Evolutionary conservation across 2,797 vertebrate species (phyloP).

Genomic region (Clarias platycephalus): DNA sequence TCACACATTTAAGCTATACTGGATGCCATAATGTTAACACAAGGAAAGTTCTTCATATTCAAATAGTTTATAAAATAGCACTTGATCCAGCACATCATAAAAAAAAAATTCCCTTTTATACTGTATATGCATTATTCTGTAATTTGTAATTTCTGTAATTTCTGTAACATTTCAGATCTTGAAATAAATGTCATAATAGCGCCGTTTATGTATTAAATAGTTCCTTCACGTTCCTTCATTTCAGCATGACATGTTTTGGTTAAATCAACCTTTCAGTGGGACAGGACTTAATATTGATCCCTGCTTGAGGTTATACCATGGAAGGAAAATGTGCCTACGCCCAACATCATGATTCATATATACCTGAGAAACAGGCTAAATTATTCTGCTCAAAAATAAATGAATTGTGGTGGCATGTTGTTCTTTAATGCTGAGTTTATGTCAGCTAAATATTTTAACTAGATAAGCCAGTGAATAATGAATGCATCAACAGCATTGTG

Average conservation of each 20-base stretch:
- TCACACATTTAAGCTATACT: neutral
- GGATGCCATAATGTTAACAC: neutral
- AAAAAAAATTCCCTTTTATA: neutral
- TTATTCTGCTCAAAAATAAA: neutral
- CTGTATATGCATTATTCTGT: neutral
- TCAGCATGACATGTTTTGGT: neutral
- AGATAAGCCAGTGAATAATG: neutral
- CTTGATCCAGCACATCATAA: neutral
- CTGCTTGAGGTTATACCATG: neutral
- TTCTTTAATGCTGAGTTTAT: neutral
- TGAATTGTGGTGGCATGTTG: neutral
- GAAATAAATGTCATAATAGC: neutral
- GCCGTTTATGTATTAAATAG: neutral
- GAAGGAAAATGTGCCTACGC: neutral
- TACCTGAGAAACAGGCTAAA: neutral
- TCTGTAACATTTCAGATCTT: too few relatives aligned
- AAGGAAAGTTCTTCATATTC: neutral
- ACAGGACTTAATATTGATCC: neutral
- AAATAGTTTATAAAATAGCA: neutral
- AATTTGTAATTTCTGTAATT: neutral
- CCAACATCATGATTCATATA: neutral
- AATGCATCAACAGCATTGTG: neutral
- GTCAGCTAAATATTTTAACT: neutral
- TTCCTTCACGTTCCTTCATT: neutral
- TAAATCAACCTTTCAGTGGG: neutral